Percentiles rank a stretch among this genome's conserved stretches.
phyloP scores from a whole-genome alignment of 1,140 invertebrate genomes.

The Danaus plexippus region DNA sequence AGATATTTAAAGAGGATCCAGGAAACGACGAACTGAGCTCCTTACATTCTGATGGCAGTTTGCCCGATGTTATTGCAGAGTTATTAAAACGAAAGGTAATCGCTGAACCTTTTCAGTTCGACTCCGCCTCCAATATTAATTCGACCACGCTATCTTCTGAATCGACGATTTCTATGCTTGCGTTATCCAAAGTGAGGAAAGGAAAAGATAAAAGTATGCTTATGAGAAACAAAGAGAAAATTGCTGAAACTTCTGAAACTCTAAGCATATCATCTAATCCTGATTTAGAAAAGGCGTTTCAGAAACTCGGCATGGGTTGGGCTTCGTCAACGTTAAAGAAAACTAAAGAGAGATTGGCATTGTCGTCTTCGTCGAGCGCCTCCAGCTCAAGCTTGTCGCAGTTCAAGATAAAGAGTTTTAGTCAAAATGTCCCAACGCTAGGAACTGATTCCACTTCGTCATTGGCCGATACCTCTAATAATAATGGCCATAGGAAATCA shows the following conservation, averaged over 20 bases:
- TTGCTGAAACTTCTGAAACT: conserved; percentile 57
- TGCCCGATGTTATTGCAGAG: conserved; percentile 65
- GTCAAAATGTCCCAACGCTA: conserved; percentile 38
- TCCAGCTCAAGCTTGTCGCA: conserved; percentile 59
- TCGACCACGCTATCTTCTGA: conserved; percentile 55
- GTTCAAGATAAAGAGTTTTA: conserved; percentile 46
- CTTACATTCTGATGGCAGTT: conserved; percentile 58
- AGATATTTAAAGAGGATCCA: conserved; percentile 33
- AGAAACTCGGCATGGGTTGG: conserved; percentile 76
- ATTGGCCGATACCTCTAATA: conserved; percentile 29
- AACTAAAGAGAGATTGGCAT: conserved; percentile 75
- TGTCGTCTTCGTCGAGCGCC: conserved; percentile 76
- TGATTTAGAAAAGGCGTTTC: conserved; percentile 74
- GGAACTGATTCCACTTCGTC: conserved; percentile 40
- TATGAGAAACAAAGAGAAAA: conserved; percentile 44
- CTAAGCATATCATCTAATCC: conserved; percentile 62
- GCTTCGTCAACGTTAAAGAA: conserved; percentile 77
- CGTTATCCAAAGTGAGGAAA: conserved; percentile 42
- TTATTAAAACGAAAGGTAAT: conserved; percentile 64
- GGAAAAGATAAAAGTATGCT: conserved; percentile 35
- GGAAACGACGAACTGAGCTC: conserved; percentile 52
- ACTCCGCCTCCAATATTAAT: conserved; percentile 50
- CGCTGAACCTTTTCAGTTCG: conserved; percentile 57
- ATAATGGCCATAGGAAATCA: conserved; percentile 19
- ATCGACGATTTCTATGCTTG: conserved; percentile 51